Base-by-base conservation (phyloP, 2,113 vertebrate genomes). In the Dromaius novaehollandiae region DNA sequence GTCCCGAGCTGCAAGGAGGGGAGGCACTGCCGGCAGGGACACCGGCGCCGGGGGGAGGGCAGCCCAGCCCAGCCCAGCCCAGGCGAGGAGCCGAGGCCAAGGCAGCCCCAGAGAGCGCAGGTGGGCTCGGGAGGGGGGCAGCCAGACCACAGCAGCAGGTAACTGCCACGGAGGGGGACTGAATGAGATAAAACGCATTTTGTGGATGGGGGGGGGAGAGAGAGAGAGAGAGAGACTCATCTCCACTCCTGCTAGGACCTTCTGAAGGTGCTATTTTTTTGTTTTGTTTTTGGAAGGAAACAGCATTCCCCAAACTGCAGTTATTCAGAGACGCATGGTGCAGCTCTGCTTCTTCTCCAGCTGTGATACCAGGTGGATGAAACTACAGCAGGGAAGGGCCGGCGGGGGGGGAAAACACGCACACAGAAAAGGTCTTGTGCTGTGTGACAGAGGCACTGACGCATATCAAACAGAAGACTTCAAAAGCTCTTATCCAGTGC, bases 381-480 rank as follows among this genome's bases (percentile, higher is more conserved):
- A 93, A 90, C 68, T 90, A 64, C 83, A 91, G 58, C 24, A 24
- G 48, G 12, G 42, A 77, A 84, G 68, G 69, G 32, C 71, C n/a
- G n/a, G n/a, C n/a, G n/a, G 34, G 21, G 26, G 53, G 53, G 53
- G 51, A 13, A 79, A 81, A 73, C 28, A 91, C 83, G 48, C 9
- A 24, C 68, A 4, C 68, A 89, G 77, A 64, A 55, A 51, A 81
- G 66, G 53, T 48, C 86, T 73, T 58, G 63, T 90, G 83, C 14
- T n/a, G 36, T 65, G 77, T 85, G 96, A 95, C 18, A 8, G 61
- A 79, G 70, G 83, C 83, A 81, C 73, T 88, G 85, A 88, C 51
- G 64, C 79, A 87, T 86, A 94, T 95, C 94, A 95, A 86, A 95
- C 44, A 83, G 81, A 78, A 68, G 86, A 95, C 95, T 96, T 97